phyloP scores from a whole-genome alignment of 2,113 vertebrate species.

The Theropithecus gelada region DNA sequence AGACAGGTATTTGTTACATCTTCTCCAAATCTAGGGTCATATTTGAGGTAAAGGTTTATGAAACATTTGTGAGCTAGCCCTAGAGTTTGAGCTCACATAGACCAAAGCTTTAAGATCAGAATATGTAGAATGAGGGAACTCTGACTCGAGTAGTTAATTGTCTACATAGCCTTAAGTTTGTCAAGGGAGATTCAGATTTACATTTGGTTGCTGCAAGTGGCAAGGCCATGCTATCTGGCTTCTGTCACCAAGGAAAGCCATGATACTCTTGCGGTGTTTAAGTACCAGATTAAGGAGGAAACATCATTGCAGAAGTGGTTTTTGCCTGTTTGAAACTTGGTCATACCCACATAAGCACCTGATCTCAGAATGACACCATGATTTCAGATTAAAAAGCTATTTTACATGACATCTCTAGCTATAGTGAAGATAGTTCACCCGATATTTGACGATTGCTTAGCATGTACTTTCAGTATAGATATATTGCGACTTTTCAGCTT shows the following conservation, averaged over 20 bases:
- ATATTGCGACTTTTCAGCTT: too few relatives aligned
- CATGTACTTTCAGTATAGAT: background rate
- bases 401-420: too few relatives aligned
- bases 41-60: background rate
- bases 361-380: background rate
- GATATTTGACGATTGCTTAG: background rate
- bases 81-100: background rate
- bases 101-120: background rate
- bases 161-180: background rate
- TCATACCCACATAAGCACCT: background rate
- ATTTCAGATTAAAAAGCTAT: background rate
- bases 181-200: background rate
- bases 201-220: background rate
- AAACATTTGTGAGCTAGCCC: too few relatives aligned
- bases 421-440: background rate
- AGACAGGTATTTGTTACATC: background rate
- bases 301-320: background rate
- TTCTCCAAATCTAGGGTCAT: background rate
- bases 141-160: rapidly evolving
- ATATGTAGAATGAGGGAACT: too few relatives aligned
- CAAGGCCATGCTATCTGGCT: background rate
- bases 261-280: background rate
- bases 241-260: background rate
- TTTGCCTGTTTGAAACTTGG: background rate
- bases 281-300: background rate